phyloP scores from a whole-genome alignment of 2,113 vertebrate species.

The Rhipidura dahli region DNA sequence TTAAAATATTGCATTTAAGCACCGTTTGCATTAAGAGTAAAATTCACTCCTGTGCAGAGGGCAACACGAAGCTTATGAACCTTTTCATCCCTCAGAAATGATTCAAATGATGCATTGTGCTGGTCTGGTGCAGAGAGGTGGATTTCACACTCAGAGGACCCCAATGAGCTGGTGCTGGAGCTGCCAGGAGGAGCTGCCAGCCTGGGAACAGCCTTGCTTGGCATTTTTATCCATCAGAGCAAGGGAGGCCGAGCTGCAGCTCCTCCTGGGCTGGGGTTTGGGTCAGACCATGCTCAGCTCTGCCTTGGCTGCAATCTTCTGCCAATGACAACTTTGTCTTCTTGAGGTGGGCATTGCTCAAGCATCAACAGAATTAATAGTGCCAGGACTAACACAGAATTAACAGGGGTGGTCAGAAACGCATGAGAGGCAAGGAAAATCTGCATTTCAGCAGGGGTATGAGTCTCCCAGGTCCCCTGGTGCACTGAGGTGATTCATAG shows the following conservation, averaged over 20 bases:
- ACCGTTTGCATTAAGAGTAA: constrained; percentile 21
- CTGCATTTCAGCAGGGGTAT: neutral
- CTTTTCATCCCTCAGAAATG: neutral
- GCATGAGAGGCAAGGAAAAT: neutral
- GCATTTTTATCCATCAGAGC: neutral
- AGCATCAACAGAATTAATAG: accelerated
- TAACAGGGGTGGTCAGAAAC: neutral
- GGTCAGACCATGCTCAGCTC: accelerated
- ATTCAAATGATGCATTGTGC: neutral
- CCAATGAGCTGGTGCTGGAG: neutral
- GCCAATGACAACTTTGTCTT: neutral
- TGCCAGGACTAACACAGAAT: neutral
- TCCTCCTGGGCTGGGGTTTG: neutral
- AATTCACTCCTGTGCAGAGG: constrained; percentile 31
- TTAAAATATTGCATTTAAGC: constrained; percentile 60
- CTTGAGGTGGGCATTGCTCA: neutral
- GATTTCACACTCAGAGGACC: neutral
- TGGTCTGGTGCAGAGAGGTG: neutral
- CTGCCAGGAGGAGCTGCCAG: neutral
- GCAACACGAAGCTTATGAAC: neutral
- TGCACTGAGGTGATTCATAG: neutral
- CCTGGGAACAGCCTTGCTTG: neutral
- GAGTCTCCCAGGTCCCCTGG: neutral
- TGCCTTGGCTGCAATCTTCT: neutral
- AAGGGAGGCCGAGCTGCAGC: neutral